Evolutionary conservation across 2,113 vertebrate genomes (phyloP).

Genomic region (Pionites leucogaster): DNA sequence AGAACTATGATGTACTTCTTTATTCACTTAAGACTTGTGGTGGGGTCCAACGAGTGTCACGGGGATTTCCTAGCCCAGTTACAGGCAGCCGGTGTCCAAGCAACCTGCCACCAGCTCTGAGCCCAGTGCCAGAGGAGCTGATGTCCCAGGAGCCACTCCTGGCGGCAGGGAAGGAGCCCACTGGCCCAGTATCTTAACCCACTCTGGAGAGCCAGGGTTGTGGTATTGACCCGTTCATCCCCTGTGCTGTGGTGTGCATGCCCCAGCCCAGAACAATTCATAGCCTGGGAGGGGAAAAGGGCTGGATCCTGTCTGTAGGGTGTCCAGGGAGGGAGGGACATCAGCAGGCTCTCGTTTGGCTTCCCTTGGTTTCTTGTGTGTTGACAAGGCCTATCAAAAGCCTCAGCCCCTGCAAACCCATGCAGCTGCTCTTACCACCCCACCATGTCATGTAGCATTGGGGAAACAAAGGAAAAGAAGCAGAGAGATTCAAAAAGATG

Average conservation of each 20-base stretch:
- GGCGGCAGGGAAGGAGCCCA: not conserved
- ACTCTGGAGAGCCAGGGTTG: not conserved
- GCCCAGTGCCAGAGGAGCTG: not conserved
- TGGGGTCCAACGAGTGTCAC: not conserved
- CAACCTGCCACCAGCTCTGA: not conserved
- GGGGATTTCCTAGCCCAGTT: not conserved
- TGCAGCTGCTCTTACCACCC: not conserved
- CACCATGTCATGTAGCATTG: accelerated
- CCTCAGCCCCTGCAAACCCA: not conserved
- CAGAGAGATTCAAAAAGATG: not conserved
- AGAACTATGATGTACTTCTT: not conserved
- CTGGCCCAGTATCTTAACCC: accelerated
- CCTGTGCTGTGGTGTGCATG: accelerated
- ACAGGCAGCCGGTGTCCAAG: not conserved
- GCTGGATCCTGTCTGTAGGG: not conserved
- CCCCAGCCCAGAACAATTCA: accelerated
- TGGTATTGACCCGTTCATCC: accelerated
- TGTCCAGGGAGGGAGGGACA: not conserved
- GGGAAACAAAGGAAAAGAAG: not conserved
- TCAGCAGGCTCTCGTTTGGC: not conserved
- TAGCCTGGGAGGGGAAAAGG: not conserved
- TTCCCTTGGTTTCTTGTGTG: not conserved
- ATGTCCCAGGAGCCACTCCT: not conserved
- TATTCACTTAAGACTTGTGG: not conserved
- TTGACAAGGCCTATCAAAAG: not conserved